These are phyloP conservation scores for Myotis lucifugus DNA, from an alignment of 2,113 vertebrate genomes.

Conservation along the genomic window DNA sequence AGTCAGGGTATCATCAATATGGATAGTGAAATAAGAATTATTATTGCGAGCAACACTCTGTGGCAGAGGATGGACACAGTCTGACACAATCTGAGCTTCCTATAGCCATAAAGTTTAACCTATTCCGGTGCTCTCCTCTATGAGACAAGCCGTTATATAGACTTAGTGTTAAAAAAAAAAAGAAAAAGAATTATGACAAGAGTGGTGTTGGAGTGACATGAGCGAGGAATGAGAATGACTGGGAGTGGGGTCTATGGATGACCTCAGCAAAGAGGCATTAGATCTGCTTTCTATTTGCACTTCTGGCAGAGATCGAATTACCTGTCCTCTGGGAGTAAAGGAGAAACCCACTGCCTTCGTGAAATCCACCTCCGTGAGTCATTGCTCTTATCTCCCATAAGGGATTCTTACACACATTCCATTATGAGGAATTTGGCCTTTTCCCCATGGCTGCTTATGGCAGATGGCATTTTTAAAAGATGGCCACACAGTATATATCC, in stretches of 20 bases:
- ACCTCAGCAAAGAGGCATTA: not conserved
- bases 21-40: not conserved
- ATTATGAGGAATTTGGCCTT: not conserved
- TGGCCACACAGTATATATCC: not conserved
- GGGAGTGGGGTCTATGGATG: not conserved
- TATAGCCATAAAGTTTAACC: constrained; percentile 85
- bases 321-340: not conserved
- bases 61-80: constrained; percentile 81
- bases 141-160: constrained; percentile 85
- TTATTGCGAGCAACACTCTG: constrained; percentile 89
- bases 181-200: not conserved
- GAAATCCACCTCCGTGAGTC: not conserved
- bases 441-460: not conserved
- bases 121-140: constrained; percentile 82
- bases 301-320: not conserved
- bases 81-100: constrained; percentile 90
- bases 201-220: not conserved
- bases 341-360: not conserved
- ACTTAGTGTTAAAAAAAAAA: constrained; percentile 60
- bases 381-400: not conserved
- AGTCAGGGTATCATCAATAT: not conserved
- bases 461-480: not conserved
- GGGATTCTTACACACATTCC: not conserved
- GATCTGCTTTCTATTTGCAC: not conserved
- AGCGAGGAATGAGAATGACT: not conserved